Percentiles rank a stretch among this genome's conserved stretches.
Evolutionary conservation across 2,113 vertebrate species (phyloP).

Genomic region (Piliocolobus tephrosceles): DNA sequence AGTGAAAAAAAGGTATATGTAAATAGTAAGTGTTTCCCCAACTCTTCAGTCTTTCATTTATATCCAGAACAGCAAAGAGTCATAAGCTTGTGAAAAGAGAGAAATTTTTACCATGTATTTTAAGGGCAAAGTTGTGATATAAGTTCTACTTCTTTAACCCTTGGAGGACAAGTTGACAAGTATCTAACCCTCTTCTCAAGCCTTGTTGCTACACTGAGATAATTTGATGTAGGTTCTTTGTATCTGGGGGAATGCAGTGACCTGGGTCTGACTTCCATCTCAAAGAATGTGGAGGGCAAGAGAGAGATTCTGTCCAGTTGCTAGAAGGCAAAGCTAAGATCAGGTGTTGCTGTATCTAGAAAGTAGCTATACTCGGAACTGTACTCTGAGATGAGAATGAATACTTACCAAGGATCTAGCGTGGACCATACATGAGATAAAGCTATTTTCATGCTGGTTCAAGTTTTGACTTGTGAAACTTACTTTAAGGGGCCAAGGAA

Average conservation of each 20-base stretch:
- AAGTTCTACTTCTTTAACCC: not conserved
- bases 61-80: not conserved
- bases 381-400: not conserved
- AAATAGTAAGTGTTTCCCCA: not conserved
- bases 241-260: not conserved
- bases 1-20: not conserved
- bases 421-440: not conserved
- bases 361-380: not conserved
- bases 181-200: not conserved
- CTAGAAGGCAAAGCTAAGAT: not conserved
- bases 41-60: not conserved
- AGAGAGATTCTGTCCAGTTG: not conserved
- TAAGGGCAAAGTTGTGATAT: not conserved
- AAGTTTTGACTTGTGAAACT: not conserved
- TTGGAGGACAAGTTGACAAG: rapidly evolving
- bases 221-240: not conserved
- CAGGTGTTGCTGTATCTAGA: not conserved
- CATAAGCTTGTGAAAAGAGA: not conserved
- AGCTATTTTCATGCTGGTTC: not conserved
- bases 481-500: not conserved
- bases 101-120: not conserved
- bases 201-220: not conserved
- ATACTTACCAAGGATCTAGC: not conserved
- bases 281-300: not conserved
- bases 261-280: not conserved